Percentiles rank a stretch among this genome's conserved stretches.
Conservation (phyloP, 2,797 vertebrate genomes). For the Sebastes matsubarae region DNA sequence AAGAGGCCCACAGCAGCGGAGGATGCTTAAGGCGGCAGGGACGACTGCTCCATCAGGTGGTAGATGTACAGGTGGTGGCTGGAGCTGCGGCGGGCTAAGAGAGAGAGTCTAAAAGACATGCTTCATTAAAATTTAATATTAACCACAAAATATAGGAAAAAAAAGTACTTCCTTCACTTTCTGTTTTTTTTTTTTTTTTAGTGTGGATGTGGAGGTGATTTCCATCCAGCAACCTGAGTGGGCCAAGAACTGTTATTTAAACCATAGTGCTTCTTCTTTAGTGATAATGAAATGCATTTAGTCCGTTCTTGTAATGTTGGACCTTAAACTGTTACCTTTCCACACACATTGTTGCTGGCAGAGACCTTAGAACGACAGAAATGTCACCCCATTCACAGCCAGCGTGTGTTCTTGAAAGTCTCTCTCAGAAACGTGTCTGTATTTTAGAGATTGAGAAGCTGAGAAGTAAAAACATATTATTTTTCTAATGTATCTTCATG, state of each 20-base stretch:
- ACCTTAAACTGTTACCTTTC: conserved; percentile 69
- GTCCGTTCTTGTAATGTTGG: conserved; percentile 52
- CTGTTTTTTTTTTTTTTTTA: conserved; percentile 34
- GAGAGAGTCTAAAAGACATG: conserved; percentile 47
- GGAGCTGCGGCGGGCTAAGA: conserved; percentile 39
- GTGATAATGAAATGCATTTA: conserved; percentile 51
- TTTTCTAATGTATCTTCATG: conserved; percentile 68
- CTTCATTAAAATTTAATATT: conserved; percentile 65
- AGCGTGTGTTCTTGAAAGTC: conserved; percentile 34
- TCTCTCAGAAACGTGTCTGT: conserved; percentile 40
- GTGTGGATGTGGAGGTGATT: conserved; percentile 60
- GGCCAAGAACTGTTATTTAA: conserved; percentile 76
- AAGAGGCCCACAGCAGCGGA: conserved; percentile 79
- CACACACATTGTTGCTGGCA: conserved; percentile 34
- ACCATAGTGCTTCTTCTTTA: conserved; percentile 69
- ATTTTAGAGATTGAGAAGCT: conserved; percentile 56
- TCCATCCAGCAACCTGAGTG: conserved; percentile 60
- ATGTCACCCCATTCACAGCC: conserved; percentile 19
- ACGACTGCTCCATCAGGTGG: conserved; percentile 23
- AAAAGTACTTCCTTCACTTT: conserved; percentile 58
- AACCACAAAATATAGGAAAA: conserved; percentile 69
- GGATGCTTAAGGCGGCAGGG: conserved; percentile 67
- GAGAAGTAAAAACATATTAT: conserved; percentile 58
- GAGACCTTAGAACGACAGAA: conserved; percentile 23
- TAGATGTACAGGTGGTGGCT: conserved; percentile 52